Conservation (phyloP, 2,888 invertebrate species). For the Synergus itoensis region DNA sequence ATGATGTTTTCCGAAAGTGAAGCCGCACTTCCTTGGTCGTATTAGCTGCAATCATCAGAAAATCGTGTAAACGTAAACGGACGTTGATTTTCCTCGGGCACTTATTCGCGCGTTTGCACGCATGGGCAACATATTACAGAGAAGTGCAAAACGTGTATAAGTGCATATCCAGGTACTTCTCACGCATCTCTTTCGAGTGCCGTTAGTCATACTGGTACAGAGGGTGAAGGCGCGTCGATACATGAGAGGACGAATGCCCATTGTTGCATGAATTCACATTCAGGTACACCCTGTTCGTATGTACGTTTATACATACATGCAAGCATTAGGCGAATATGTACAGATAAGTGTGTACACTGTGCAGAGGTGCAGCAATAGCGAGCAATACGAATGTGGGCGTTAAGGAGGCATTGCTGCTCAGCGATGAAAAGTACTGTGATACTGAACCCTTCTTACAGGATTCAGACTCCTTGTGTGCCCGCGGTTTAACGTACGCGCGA, state of each 20-base stretch:
- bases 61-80: not conserved
- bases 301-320: conserved; percentile 10
- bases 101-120: conserved; percentile 10
- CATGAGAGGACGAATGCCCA: conserved; percentile 45
- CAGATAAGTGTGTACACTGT: conserved; percentile 55
- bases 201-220: conserved; percentile 13
- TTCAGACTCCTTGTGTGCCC: not conserved
- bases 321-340: conserved; percentile 49
- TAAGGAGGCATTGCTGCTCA: not conserved
- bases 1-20: not conserved
- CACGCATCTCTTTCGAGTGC: conserved; percentile 14
- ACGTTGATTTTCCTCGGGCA: conserved; percentile 5
- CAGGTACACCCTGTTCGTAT: conserved; percentile 43
- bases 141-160: conserved; percentile 13
- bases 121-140: conserved; percentile 6
- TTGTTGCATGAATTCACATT: conserved; percentile 44
- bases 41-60: not conserved
- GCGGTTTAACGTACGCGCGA: not conserved
- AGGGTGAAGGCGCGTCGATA: conserved; percentile 2
- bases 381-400: conserved; percentile 45
- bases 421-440: conserved; percentile 3
- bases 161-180: conserved; percentile 23
- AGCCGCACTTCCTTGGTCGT: not conserved
- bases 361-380: conserved; percentile 52
- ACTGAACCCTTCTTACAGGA: not conserved